Percentiles rank a stretch among this genome's conserved stretches.
phyloP scores from a whole-genome alignment of 2,797 vertebrate genomes.

The Poecilia gillii region DNA sequence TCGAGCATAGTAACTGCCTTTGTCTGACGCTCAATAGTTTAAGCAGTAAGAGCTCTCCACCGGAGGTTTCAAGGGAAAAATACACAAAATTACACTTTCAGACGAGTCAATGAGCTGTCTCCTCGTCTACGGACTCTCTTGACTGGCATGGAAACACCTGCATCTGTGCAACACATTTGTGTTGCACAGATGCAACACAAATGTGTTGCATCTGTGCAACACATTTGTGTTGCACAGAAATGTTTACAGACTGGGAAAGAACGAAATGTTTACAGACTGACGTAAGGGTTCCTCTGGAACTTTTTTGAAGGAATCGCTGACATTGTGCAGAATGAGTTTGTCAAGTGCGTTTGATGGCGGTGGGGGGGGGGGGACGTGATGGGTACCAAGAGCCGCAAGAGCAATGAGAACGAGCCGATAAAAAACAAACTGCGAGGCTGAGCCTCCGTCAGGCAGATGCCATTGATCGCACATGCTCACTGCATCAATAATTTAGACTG shows the following conservation, averaged over 20 bases:
- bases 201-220: conserved; percentile 52
- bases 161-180: conserved; percentile 57
- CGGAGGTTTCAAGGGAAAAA: conserved; percentile 34
- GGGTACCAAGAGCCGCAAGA: conserved; percentile 37
- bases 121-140: conserved; percentile 38
- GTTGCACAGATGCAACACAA: too few relatives aligned
- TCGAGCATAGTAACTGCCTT: conserved; percentile 34
- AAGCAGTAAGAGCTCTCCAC: conserved; percentile 29
- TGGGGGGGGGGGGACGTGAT: conserved; percentile 16
- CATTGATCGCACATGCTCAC: conserved; percentile 62
- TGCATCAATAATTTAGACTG: conserved; percentile 81
- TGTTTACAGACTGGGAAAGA: too few relatives aligned
- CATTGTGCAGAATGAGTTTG: conserved; percentile 46
- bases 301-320: conserved; percentile 39
- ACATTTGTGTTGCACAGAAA: too few relatives aligned
- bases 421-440: conserved; percentile 45
- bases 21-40: conserved; percentile 52
- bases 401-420: conserved; percentile 50
- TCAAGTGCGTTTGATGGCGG: conserved; percentile 15
- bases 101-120: conserved; percentile 32
- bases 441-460: conserved; percentile 57
- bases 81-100: conserved; percentile 33
- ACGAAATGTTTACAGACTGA: conserved; percentile 31
- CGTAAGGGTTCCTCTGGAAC: conserved; percentile 29
- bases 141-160: conserved; percentile 40